Evolutionary conservation across 2,797 vertebrate genomes (phyloP), one percentile per base, ranked within the genome.

Genomic region (Carduelis carduelis): DNA sequence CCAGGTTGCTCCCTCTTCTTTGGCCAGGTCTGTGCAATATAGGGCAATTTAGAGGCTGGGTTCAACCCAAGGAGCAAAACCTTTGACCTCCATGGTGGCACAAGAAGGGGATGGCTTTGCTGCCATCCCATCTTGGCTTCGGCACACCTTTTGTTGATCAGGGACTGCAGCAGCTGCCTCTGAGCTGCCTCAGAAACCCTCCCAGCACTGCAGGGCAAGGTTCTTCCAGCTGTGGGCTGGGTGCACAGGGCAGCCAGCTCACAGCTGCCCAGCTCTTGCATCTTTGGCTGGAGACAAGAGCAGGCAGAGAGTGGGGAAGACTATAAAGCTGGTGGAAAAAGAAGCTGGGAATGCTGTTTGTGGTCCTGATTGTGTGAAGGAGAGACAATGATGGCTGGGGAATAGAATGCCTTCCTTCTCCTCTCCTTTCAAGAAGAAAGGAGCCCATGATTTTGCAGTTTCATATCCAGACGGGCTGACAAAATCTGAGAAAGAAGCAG

Each of bases 201-300:
- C 12, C 41, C 2, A 9, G 32, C 12, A 7, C 14, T 44, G 14
- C 24, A n/a, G 47, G 41, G 68, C 43, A 57, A 39, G 24, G 32
- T 12, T 27, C 14, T 1, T 9, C 16, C 39, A 37, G 37, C 12
- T 11, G 7, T 14, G 28, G 52, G 14, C 16, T 49, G 64, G 47
- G 24, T n/a, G 12, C 27, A 24, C 8, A 2, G 30, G 52, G 3
- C 41, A 70, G 57, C 13, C 27, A 8, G 17, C 26, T 55, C 3
- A 7, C 4, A 3, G 24, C 22, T 70, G 23, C n/a, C 7, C 1
- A 8, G 24, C 9, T 78, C 43, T 49, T 3, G 0, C 2, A 8
- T 6, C 68, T 66, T 16, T 17, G 32, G 11, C 24, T 66, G 22
- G 32, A 19, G 14, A n/a, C 20, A 18, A 43, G 44, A 59, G 39